Conservation (phyloP, 1,140 invertebrate species). For the Antheraea pernyi region DNA sequence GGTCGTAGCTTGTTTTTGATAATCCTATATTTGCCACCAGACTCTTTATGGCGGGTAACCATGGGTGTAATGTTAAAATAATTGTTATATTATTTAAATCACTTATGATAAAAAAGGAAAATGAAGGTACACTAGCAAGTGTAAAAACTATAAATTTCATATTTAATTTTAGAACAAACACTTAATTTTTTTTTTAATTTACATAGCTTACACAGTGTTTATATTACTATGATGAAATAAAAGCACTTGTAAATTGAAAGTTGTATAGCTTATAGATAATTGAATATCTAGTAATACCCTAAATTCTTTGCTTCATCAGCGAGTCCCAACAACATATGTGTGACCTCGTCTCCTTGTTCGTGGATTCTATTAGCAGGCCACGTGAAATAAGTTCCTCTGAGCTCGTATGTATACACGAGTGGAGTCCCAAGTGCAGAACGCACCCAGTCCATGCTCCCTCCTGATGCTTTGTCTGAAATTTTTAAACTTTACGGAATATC, state of each 20-base stretch:
- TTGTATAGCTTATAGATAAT: neutral
- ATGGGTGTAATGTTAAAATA: no score
- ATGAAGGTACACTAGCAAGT: no score
- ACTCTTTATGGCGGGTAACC: no score
- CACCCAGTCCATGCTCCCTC: slow-evolving; percentile 87
- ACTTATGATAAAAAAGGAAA: no score
- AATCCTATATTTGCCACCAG: no score
- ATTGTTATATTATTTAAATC: no score
- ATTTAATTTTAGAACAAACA: no score
- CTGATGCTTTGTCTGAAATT: slow-evolving; percentile 74
- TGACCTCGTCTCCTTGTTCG: slow-evolving; percentile 68
- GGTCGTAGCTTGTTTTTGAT: no score
- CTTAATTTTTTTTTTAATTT: no score
- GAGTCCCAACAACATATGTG: slow-evolving; percentile 62
- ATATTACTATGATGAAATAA: neutral
- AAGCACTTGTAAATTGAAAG: neutral
- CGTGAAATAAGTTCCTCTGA: slow-evolving; percentile 82
- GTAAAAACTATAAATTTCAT: no score
- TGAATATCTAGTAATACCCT: slow-evolving; percentile 41
- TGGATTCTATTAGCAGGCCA: slow-evolving; percentile 57
- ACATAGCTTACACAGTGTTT: no score
- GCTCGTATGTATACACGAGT: slow-evolving; percentile 84
- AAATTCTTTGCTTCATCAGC: slow-evolving; percentile 49
- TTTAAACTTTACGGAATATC: neutral
- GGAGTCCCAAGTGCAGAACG: slow-evolving; percentile 82